These are phyloP conservation scores for Latheticus oryzae DNA, from an alignment of 2,888 invertebrate genomes.

Conservation along the genomic window DNA sequence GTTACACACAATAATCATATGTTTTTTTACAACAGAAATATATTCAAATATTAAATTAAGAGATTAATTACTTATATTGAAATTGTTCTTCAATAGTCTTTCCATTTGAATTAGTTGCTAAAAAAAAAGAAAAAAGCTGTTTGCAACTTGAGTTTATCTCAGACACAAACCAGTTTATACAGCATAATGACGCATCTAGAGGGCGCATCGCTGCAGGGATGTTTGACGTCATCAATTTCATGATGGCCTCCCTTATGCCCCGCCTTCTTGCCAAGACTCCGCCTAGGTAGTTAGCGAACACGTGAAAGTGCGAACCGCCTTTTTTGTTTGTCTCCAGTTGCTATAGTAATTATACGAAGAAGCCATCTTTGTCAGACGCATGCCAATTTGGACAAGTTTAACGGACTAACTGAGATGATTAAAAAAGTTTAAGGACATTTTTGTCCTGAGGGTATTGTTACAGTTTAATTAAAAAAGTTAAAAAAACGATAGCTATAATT, in stretches of 20 bases:
- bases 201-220: constrained; percentile 42
- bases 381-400: constrained; percentile 35
- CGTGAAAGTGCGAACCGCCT: constrained; percentile 53
- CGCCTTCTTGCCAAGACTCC: constrained; percentile 51
- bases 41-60: too few relatives aligned
- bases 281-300: constrained; percentile 47
- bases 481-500: constrained; percentile 20
- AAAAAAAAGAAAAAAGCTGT: background rate
- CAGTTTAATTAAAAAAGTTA: constrained; percentile 31
- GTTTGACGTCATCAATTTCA: constrained; percentile 41
- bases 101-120: too few relatives aligned
- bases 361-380: constrained; percentile 52
- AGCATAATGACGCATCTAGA: constrained; percentile 29
- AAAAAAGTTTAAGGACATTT: constrained; percentile 39
- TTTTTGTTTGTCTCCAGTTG: constrained; percentile 54
- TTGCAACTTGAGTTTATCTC: background rate
- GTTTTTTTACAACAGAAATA: too few relatives aligned
- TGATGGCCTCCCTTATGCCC: constrained; percentile 47
- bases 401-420: constrained; percentile 35
- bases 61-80: too few relatives aligned
- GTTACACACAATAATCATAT: too few relatives aligned
- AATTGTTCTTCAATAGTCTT: too few relatives aligned
- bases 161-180: constrained; percentile 11
- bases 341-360: constrained; percentile 56
- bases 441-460: constrained; percentile 20